phyloP scores from a whole-genome alignment of 2,888 invertebrate species.

The Polydesmus complanatus region DNA sequence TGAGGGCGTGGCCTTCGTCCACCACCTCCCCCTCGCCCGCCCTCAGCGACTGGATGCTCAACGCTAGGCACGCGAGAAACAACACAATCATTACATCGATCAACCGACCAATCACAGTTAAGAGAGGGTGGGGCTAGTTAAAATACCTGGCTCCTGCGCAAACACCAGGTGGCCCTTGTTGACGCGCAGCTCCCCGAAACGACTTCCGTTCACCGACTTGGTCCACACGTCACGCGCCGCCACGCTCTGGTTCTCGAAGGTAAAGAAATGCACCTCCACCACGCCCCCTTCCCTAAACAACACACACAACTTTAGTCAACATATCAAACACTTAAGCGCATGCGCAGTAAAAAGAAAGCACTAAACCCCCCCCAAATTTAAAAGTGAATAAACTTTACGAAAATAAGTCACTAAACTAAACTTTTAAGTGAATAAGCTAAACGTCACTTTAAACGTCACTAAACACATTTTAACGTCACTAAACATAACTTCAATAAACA shows the following conservation, averaged over 20 bases:
- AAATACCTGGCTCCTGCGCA: constrained; percentile 17
- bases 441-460: too few relatives aligned
- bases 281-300: constrained; percentile 19
- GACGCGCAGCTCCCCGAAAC: constrained; percentile 11
- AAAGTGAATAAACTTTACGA: too few relatives aligned
- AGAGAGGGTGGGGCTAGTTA: too few relatives aligned
- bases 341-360: too few relatives aligned
- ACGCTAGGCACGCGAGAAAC: neutral
- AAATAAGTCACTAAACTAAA: too few relatives aligned
- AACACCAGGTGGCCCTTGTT: constrained; percentile 18
- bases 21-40: neutral
- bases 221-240: constrained; percentile 8
- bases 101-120: too few relatives aligned
- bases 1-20: constrained; percentile 14
- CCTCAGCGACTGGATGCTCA: constrained; percentile 8
- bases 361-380: too few relatives aligned
- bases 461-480: too few relatives aligned
- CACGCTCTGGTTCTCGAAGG: constrained; percentile 19
- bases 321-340: too few relatives aligned
- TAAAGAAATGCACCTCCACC: constrained; percentile 21
- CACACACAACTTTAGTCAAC: too few relatives aligned
- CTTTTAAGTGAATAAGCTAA: too few relatives aligned
- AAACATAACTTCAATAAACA: too few relatives aligned
- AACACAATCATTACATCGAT: neutral
- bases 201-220: neutral